Base-by-base conservation (phyloP, 2,888 invertebrate species). In the Drosophila barbarae region DNA sequence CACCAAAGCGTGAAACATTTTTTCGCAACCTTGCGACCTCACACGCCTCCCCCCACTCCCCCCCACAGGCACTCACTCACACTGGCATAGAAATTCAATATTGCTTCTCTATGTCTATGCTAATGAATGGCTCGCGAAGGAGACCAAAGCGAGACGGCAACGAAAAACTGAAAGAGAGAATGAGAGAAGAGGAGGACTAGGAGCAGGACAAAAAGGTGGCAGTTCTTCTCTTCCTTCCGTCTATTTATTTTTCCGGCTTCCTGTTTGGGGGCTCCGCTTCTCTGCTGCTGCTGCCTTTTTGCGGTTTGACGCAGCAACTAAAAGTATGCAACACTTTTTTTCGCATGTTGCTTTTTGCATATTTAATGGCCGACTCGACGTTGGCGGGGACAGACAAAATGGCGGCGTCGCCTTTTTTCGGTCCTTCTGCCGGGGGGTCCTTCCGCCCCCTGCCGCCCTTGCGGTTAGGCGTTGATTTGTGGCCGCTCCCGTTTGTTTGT, bases 181-280 rank as follows among this genome's bases (percentile, higher is more conserved):
- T 4, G 23, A 32, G 23, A 26, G 13, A 39, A 9, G 35, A 8
- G 18, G 30, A 30, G 30, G n/a, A n/a, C n/a, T 12, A 6, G 13
- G 41, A 26, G 41, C 28, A 46, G 46, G 46, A 46, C 30, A 46
- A 46, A 21, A 21, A 32, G 35, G 49, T 39, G 63, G 47, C 18
- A 61, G 68, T 68, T 64, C 21, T 36, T 18, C 39, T 5, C 36
- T 18, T 30, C 32, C 41, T 66, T 34, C 41, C 54, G 69, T 80
- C 77, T 83, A 77, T 83, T 80, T 80, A 80, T 80, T 80, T 80
- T 83, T 83, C 78, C 81, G 83, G 78, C 76, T 80, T 80, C 83
- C 82, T 79, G 77, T 66, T 63, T 63, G 75, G 71, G 36, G 51
- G 42, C 54, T 35, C 18, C n/a, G 23, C 47, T 63, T 41, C 66